Base-by-base conservation (phyloP, 2,888 invertebrate species). In the Rotaria socialis region DNA sequence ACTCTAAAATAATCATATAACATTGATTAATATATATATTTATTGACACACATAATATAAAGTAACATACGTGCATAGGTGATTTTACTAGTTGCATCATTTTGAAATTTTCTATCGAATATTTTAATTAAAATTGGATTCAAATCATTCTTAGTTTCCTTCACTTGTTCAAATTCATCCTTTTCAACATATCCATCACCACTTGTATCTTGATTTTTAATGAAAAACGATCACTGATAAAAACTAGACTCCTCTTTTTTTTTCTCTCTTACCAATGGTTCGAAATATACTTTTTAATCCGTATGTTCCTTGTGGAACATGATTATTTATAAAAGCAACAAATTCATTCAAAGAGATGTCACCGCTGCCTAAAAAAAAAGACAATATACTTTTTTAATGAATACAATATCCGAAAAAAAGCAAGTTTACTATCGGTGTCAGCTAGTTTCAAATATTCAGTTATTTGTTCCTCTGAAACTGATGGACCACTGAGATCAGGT, bases 131-230 rank as follows among this genome's bases (percentile, higher is more conserved):
- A 67, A 35, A 4, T 67, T 67, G 35, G 27, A 19, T 67, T 67
- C 11, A 67, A 67, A 35, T 35, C 5, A 14, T 67, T 16, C 7
- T 19, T 67, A 8, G 2, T 67, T 16, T 5, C 19, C 7, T 67
- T 67, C 19, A 67, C 19, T 35, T 67, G 67, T 41, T 67, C 67
- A 35, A 67, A 67, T 67, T 67, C 67, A 67, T 35, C 35, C 35
- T 67, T 67, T 67, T 67, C 67, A 41, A 67, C 67, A 35, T 19
- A 67, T 35, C 35, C 67, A 67, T 67, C 67, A 35, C 67, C 67
- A 67, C 19, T 67, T 27, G 19, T 41, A 41, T 67, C 67, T 67
- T 27, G 5, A 67, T 67, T 35, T 35, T 27, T 60, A n/a, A n/a
- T 1, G 27, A 7, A 60, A n/a, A 60, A 24, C 6, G n/a, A n/a